Evolutionary conservation across 2,113 vertebrate species (phyloP).

Genomic region (Pardalotus punctatus): DNA sequence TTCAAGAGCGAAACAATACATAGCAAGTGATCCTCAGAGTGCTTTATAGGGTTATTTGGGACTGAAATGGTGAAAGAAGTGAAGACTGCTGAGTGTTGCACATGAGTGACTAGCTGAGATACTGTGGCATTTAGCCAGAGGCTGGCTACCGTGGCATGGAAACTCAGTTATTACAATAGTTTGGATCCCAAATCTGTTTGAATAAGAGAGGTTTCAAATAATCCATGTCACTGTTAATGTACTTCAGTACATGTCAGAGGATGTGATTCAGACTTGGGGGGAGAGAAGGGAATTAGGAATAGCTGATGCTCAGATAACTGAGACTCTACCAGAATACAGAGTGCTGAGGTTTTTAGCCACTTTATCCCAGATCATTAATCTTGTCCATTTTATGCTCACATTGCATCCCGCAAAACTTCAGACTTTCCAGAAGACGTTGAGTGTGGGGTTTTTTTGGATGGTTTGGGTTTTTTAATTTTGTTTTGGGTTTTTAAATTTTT

Average conservation of each 20-base stretch:
- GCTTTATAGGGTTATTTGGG: neutral
- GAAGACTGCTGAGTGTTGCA: neutral
- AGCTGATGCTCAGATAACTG: slow-evolving; percentile 42
- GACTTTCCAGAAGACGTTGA: neutral
- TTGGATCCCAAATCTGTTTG: slow-evolving; percentile 25
- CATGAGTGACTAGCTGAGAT: slow-evolving; percentile 22
- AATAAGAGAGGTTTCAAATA: slow-evolving; percentile 32
- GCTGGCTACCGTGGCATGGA: neutral
- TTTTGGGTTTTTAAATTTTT: neutral
- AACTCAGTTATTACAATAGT: neutral
- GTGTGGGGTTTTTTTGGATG: neutral
- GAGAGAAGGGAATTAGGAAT: slow-evolving; percentile 15
- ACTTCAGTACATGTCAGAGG: slow-evolving; percentile 45
- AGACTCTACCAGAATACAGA: neutral
- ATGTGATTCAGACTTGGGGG: slow-evolving; percentile 45
- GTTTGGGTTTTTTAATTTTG: neutral
- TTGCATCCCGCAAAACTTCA: slow-evolving; percentile 15
- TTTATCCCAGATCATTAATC: slow-evolving; percentile 49
- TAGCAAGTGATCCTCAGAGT: neutral
- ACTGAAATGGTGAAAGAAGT: neutral
- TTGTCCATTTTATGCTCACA: slow-evolving; percentile 7
- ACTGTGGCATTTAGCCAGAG: neutral
- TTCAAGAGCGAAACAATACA: neutral
- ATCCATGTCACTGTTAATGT: slow-evolving; percentile 26
- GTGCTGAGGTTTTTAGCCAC: slow-evolving; percentile 42